Conservation (phyloP, 2,797 vertebrate species). For the Pyrocephalus nanus region DNA sequence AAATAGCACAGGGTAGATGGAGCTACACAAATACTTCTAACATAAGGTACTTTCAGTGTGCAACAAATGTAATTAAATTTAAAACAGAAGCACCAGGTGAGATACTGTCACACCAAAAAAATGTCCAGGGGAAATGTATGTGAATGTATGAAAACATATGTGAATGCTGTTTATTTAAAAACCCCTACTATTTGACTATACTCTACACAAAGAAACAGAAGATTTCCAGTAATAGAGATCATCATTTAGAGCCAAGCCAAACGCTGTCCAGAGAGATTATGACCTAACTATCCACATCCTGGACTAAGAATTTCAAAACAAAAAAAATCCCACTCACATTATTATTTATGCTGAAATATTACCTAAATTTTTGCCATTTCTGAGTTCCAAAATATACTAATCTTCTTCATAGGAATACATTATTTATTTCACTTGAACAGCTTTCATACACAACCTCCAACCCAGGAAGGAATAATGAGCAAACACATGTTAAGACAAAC, state of each 20-base stretch:
- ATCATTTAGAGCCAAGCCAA: conserved; percentile 10
- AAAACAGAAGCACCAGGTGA: not conserved
- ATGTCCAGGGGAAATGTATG: not conserved
- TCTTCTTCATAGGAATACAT: not conserved
- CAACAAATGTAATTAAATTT: not conserved
- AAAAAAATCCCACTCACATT: not conserved
- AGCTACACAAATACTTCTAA: not conserved
- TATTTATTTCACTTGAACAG: conserved; percentile 24
- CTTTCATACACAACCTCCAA: not conserved
- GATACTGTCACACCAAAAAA: not conserved
- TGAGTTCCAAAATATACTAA: conserved; percentile 31
- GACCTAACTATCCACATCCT: conserved; percentile 12
- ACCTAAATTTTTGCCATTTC: not conserved
- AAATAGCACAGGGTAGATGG: not conserved
- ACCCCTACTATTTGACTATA: not conserved
- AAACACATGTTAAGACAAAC: not conserved
- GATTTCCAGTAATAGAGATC: not conserved
- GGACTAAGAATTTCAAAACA: conserved; percentile 10
- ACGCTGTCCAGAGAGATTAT: conserved; percentile 2
- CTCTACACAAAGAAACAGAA: not conserved
- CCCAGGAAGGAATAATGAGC: not conserved
- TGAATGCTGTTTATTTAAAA: not conserved
- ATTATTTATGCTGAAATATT: conserved; percentile 40
- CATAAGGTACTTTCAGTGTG: not conserved
- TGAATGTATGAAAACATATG: not conserved